phyloP scores from a whole-genome alignment of 92 coral and sea anemone genomes.

The Micromussa lordhowensis region DNA sequence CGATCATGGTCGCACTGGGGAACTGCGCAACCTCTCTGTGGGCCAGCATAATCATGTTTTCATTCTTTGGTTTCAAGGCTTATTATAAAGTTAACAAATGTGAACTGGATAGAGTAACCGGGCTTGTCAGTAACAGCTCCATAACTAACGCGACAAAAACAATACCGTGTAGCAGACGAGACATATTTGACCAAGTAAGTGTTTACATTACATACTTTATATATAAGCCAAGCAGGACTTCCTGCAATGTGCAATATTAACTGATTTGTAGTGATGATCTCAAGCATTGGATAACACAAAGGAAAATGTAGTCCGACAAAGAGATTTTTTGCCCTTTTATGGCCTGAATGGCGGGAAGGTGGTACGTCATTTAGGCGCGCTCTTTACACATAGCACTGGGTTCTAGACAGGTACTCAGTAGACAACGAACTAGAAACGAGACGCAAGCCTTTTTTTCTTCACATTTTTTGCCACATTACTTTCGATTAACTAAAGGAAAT shows the following conservation, averaged over 20 bases:
- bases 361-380: no score
- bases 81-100: slow-evolving; percentile 67
- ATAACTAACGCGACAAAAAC: background rate
- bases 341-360: background rate
- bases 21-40: slow-evolving; percentile 89
- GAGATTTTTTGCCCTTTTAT: background rate
- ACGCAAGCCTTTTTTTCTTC: no score
- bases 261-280: background rate
- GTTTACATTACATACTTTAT: background rate
- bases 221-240: background rate
- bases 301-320: background rate
- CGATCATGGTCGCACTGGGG: slow-evolving; percentile 76
- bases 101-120: slow-evolving; percentile 7
- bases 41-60: slow-evolving; percentile 97
- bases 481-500: no score
- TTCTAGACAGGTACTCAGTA: background rate
- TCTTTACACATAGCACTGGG: background rate
- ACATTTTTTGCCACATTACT: no score
- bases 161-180: slow-evolving; percentile 11
- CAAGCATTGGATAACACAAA: no score
- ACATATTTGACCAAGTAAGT: slow-evolving; percentile 36
- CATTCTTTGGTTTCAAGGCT: slow-evolving; percentile 90
- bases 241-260: background rate
- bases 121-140: background rate
- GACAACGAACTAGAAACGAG: no score